These are phyloP conservation scores for Pocillopora grandis DNA, from an alignment of 92 coral and sea anemone species.

Conservation along the genomic window DNA sequence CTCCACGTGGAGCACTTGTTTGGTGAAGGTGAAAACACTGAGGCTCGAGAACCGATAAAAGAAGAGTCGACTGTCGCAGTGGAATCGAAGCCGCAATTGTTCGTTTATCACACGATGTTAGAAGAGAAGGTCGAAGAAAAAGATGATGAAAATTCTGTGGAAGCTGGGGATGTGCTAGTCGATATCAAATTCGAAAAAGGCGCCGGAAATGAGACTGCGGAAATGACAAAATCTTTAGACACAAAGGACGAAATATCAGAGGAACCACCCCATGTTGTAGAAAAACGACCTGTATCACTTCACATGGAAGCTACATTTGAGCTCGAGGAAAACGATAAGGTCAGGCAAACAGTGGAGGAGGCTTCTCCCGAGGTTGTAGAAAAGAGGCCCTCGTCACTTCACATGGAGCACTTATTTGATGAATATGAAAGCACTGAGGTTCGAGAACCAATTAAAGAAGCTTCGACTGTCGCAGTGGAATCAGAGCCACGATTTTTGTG, in stretches of 20 bases:
- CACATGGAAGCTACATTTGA: conserved; percentile 9
- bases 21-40: background rate
- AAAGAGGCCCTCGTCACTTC: background rate
- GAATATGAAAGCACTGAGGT: background rate
- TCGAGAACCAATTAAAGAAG: conserved; percentile 2
- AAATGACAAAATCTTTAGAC: too few species aligned
- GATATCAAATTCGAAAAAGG: too few species aligned
- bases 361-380: background rate
- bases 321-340: background rate
- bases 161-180: too few species aligned
- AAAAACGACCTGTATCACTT: background rate
- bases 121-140: background rate
- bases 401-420: background rate
- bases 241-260: background rate
- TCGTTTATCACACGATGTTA: background rate
- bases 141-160: too few species aligned
- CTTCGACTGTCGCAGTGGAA: conserved; percentile 1
- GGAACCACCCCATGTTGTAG: background rate
- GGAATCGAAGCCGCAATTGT: background rate
- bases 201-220: too few species aligned
- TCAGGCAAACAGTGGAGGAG: background rate
- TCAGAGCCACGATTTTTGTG: background rate
- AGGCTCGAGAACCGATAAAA: background rate
- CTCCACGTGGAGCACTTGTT: background rate
- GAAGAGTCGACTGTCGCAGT: background rate